Percentiles rank a stretch among this genome's conserved stretches.
These are phyloP conservation scores for Salvelinus sp. DNA, from an alignment of 2,113 vertebrate species.

Conservation along the genomic window DNA sequence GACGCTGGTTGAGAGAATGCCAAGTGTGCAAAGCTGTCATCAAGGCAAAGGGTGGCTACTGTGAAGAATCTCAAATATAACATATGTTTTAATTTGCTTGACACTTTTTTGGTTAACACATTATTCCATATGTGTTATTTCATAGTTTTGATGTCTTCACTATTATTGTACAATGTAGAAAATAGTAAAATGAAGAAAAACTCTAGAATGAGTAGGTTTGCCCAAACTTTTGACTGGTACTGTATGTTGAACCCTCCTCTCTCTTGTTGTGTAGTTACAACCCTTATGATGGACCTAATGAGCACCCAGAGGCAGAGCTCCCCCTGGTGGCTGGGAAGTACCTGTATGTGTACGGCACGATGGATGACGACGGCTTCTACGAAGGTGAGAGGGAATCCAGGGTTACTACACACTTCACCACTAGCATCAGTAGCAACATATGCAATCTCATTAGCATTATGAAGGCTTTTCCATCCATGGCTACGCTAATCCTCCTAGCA, in stretches of 20 bases:
- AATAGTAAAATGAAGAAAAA: too few relatives aligned
- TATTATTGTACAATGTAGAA: too few relatives aligned
- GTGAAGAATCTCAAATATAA: too few relatives aligned
- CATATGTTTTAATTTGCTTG: too few relatives aligned
- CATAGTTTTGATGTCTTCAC: too few relatives aligned
- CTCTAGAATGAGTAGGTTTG: too few relatives aligned
- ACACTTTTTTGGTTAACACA: too few relatives aligned
- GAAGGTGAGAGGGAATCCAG: constrained; percentile 78
- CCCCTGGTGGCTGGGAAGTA: constrained; percentile 96
- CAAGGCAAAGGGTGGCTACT: too few relatives aligned
- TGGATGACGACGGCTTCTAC: constrained; percentile 98
- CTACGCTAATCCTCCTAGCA: constrained; percentile 52
- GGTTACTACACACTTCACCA: background rate
- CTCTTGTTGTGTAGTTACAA: constrained; percentile 81
- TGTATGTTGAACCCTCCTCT: background rate
- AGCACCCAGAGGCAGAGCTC: constrained; percentile 96
- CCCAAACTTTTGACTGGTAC: too few relatives aligned
- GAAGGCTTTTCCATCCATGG: constrained; percentile 45
- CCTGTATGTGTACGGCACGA: constrained; percentile 94
- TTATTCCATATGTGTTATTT: too few relatives aligned
- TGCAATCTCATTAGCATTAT: constrained; percentile 54
- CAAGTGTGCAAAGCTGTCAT: too few relatives aligned
- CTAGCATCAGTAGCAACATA: background rate
- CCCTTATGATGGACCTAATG: constrained; percentile 96
- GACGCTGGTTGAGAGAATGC: too few relatives aligned